A percentile compares a stretch with the other conserved stretches of the same genome.
These are phyloP conservation scores for Astyanax mexicanus DNA, from an alignment of 2,797 vertebrate species.

Conservation along the genomic window DNA sequence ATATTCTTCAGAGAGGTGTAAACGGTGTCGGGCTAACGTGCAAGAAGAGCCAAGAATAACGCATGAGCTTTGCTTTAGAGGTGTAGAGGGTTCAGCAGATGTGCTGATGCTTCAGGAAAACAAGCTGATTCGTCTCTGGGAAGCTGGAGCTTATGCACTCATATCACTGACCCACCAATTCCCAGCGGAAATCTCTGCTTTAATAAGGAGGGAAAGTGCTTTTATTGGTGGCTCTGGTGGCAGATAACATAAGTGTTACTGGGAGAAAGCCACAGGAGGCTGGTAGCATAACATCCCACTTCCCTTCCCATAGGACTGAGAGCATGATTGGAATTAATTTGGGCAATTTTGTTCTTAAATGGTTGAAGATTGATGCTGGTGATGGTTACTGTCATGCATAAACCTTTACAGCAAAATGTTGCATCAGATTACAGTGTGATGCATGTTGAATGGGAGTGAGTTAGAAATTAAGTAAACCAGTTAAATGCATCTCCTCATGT, in stretches of 20 bases:
- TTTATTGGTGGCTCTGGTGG: not conserved
- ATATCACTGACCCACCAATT: not conserved
- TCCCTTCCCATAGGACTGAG: not conserved
- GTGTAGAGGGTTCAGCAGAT: not conserved
- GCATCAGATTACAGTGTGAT: no score
- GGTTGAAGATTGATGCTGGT: not conserved
- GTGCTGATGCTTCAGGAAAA: slow-evolving; percentile 16
- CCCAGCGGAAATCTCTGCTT: not conserved
- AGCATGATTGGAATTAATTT: not conserved
- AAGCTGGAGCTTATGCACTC: not conserved
- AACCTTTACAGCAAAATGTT: no score
- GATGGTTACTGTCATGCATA: not conserved
- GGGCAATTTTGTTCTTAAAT: not conserved
- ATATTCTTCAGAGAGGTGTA: not conserved
- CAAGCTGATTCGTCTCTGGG: not conserved
- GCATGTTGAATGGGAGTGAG: no score
- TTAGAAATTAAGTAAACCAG: no score
- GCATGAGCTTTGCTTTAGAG: not conserved
- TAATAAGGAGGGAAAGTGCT: not conserved
- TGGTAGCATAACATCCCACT: not conserved
- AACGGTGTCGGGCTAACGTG: not conserved
- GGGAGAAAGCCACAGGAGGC: not conserved
- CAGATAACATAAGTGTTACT: not conserved
- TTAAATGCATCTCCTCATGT: no score
- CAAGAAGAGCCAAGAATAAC: not conserved